phyloP scores from a whole-genome alignment of 2,888 invertebrate species.

The Hirtodrosophila confusa region DNA sequence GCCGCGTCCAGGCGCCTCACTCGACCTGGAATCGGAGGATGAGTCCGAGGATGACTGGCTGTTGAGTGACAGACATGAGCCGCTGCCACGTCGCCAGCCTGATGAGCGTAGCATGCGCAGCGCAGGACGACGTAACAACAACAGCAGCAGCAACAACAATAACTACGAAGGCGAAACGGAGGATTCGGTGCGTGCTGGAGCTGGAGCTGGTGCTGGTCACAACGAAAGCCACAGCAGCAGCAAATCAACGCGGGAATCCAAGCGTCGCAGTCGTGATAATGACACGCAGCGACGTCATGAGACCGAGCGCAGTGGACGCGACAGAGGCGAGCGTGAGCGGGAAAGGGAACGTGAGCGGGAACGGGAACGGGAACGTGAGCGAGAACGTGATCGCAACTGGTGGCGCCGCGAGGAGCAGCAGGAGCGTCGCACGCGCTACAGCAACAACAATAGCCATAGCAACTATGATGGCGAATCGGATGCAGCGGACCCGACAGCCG shows the following conservation, averaged over 20 bases:
- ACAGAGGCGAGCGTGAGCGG: constrained; percentile 19
- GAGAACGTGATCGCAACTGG: constrained; percentile 55
- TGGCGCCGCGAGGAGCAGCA: constrained; percentile 60
- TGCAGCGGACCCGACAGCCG: constrained; percentile 20
- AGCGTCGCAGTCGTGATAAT: constrained; percentile 53
- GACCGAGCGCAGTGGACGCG: constrained; percentile 25
- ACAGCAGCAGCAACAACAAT: constrained; percentile 74
- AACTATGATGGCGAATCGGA: constrained; percentile 66
- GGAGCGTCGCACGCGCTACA: constrained; percentile 53
- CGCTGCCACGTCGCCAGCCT: constrained; percentile 82
- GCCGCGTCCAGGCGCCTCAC: constrained; percentile 47
- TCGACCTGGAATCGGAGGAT: constrained; percentile 79
- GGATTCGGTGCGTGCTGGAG: constrained; percentile 82
- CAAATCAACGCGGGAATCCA: constrained; percentile 52
- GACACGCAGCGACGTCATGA: constrained; percentile 35
- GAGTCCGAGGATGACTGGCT: constrained; percentile 74
- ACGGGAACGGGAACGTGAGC: constrained; percentile 15
- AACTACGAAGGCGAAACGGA: constrained; percentile 90
- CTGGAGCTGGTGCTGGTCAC: constrained; percentile 16
- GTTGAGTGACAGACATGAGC: constrained; percentile 67
- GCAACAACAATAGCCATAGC: constrained; percentile 59
- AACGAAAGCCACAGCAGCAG: constrained; percentile 44
- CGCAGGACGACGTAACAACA: constrained; percentile 55
- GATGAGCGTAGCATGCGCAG: constrained; percentile 66
- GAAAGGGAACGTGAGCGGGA: constrained; percentile 44